Percentiles rank a stretch among this genome's conserved stretches.
phyloP scores from a whole-genome alignment of 2,888 invertebrate species.

The Polydesmus complanatus region DNA sequence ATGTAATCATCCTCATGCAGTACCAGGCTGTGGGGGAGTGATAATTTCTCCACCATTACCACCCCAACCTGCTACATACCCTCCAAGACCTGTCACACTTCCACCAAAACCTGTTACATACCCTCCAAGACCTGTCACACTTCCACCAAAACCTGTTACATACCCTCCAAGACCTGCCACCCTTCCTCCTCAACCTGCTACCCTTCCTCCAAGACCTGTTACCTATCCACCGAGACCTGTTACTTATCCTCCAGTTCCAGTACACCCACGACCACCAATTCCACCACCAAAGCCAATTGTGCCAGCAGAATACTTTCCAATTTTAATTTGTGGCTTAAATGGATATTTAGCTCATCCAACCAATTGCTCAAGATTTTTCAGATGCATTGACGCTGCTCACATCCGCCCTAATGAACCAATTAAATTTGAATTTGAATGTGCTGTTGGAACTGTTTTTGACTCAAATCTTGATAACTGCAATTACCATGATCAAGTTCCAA shows the following conservation, averaged over 20 bases:
- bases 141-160: background rate
- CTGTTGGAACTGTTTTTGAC: slow-evolving; percentile 7
- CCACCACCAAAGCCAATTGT: background rate
- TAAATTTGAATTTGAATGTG: slow-evolving; percentile 5
- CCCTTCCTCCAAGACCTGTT: background rate
- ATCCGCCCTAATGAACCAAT: background rate
- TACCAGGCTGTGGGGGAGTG: slow-evolving; percentile 8
- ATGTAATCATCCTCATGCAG: slow-evolving; percentile 21
- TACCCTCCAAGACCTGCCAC: background rate
- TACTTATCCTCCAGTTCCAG: background rate
- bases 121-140: background rate
- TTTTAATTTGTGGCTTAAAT: background rate
- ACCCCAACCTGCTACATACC: background rate
- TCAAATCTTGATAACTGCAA: background rate
- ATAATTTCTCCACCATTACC: background rate
- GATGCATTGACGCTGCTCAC: background rate
- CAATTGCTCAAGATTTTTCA: slow-evolving; percentile 3
- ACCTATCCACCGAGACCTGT: background rate
- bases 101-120: background rate
- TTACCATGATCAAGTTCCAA: background rate
- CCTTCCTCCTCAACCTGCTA: background rate
- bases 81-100: background rate
- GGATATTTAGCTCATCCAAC: background rate
- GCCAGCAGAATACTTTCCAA: background rate
- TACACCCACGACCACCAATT: background rate